phyloP scores from a whole-genome alignment of 2,888 invertebrate genomes.

The Holacanthella duospinosa region DNA sequence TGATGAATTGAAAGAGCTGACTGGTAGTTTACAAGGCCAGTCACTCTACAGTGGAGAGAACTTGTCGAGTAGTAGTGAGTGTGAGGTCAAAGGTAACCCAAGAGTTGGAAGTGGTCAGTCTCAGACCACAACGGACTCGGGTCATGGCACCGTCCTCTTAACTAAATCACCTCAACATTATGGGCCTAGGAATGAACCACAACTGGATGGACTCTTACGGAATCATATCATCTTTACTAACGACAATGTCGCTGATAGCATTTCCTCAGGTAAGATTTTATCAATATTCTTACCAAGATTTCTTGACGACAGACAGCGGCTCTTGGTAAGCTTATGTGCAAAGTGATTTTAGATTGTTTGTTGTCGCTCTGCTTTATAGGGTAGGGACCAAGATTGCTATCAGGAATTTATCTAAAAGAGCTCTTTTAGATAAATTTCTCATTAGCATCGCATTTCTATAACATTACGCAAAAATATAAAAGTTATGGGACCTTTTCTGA shows the following conservation, averaged over 20 bases:
- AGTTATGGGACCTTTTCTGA: no score
- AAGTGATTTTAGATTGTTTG: no score
- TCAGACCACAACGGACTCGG: slow-evolving; percentile 34
- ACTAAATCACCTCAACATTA: slow-evolving; percentile 31
- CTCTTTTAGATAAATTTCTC: no score
- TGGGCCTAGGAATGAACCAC: slow-evolving; percentile 17
- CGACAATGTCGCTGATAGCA: slow-evolving; percentile 30
- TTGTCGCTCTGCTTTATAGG: no score
- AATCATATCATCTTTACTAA: slow-evolving; percentile 21
- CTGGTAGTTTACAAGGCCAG: slow-evolving; percentile 30
- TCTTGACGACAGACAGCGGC: no score
- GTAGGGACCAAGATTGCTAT: no score
- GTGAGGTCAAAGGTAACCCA: slow-evolving; percentile 31
- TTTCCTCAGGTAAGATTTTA: slow-evolving; percentile 31
- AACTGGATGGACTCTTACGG: slow-evolving; percentile 23
- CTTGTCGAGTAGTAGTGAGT: slow-evolving; percentile 27
- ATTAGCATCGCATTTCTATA: no score
- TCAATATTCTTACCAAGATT: no score
- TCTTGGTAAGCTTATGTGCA: no score
- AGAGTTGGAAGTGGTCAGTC: slow-evolving; percentile 36
- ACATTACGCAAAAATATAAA: no score
- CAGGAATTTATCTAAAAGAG: no score
- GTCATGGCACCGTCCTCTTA: slow-evolving; percentile 28
- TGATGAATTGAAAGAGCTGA: slow-evolving; percentile 10
- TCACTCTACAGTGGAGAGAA: slow-evolving; percentile 25